These are phyloP conservation scores for Coronaproctus castanopsis DNA, from an alignment of 2,888 invertebrate genomes.

Conservation along the genomic window DNA sequence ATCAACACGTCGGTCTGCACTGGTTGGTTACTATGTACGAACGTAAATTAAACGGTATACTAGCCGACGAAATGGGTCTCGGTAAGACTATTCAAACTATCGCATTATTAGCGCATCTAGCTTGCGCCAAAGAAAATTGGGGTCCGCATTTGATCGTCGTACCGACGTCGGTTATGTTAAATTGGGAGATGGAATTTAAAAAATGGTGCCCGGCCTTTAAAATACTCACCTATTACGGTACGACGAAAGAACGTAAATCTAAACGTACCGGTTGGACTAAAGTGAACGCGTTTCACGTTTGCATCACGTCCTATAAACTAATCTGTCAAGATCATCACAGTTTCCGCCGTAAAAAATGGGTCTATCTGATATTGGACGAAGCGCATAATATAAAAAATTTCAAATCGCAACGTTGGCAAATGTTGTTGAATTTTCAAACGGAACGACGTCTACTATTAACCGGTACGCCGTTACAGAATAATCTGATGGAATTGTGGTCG, in stretches of 20 bases:
- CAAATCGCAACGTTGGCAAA: conserved; percentile 96
- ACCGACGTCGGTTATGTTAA: conserved; percentile 96
- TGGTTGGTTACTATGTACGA: conserved; percentile 95
- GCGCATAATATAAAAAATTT: conserved; percentile 99
- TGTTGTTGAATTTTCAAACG: conserved; percentile 81
- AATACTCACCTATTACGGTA: conserved; percentile 93
- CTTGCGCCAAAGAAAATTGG: conserved; percentile 82
- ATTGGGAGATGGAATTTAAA: conserved; percentile 99
- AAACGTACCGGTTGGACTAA: conserved; percentile 92
- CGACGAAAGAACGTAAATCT: conserved; percentile 79
- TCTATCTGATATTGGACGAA: conserved; percentile 91
- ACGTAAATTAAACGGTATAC: conserved; percentile 81
- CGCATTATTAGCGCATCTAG: conserved; percentile 77
- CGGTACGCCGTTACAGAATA: conserved; percentile 89
- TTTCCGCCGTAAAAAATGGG: conserved; percentile 93
- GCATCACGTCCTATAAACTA: conserved; percentile 93
- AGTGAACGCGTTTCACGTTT: conserved; percentile 92
- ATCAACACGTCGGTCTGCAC: conserved; percentile 91
- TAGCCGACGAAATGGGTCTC: conserved; percentile 93
- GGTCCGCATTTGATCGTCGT: conserved; percentile 97
- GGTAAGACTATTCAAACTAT: conserved; percentile 97
- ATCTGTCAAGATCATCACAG: conserved; percentile 97
- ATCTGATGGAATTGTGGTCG: conserved; percentile 91
- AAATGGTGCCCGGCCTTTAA: conserved; percentile 99
- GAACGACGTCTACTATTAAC: conserved; percentile 76